These are phyloP conservation scores for Frankliniella fusca DNA, from an alignment of 2,888 invertebrate species.

Conservation along the genomic window DNA sequence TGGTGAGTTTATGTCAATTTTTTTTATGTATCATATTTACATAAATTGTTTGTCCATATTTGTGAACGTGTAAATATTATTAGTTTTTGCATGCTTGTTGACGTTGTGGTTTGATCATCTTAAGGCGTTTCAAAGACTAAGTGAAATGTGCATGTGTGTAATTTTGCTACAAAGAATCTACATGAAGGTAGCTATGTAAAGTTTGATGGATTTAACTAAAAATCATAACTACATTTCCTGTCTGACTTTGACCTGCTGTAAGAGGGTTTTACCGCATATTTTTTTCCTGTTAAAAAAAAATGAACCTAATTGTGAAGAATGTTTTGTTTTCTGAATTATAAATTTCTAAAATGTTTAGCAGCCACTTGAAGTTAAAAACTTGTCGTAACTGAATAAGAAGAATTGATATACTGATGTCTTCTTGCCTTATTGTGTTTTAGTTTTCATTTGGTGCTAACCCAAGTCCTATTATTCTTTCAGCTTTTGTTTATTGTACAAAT, in stretches of 20 bases:
- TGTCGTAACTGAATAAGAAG: too few relatives aligned
- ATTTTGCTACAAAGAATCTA: not conserved
- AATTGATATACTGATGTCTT: too few relatives aligned
- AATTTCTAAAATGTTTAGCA: too few relatives aligned
- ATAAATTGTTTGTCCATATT: constrained; percentile 10
- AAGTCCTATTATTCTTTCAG: not conserved
- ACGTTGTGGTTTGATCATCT: not conserved
- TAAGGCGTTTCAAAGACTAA: not conserved
- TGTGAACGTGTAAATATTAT: not conserved
- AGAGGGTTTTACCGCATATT: too few relatives aligned
- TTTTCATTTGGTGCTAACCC: not conserved
- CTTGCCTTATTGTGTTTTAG: too few relatives aligned
- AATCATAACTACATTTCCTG: not conserved
- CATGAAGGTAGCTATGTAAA: not conserved
- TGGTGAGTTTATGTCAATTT: not conserved
- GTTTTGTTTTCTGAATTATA: too few relatives aligned
- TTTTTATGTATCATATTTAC: constrained; percentile 6
- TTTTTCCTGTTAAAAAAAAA: not conserved
- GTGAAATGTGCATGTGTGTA: not conserved
- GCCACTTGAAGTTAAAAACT: too few relatives aligned
- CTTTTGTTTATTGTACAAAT: not conserved
- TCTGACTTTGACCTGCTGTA: too few relatives aligned
- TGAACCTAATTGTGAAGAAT: not conserved
- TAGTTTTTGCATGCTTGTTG: not conserved
- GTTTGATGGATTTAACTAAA: not conserved